These are phyloP conservation scores for Drosophila incognita DNA, from an alignment of 2,888 invertebrate genomes.

Conservation along the genomic window DNA sequence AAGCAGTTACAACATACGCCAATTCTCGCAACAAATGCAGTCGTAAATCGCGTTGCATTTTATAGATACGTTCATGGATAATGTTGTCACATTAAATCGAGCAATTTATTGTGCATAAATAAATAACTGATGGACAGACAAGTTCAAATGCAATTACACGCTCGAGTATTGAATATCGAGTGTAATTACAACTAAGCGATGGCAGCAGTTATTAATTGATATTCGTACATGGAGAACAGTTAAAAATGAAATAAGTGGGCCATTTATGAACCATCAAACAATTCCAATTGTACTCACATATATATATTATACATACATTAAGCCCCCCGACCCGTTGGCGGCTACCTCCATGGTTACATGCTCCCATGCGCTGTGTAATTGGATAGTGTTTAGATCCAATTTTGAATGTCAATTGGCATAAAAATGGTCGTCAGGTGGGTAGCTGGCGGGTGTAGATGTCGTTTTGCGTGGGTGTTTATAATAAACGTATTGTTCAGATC, in stretches of 20 bases:
- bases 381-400: constrained; percentile 60
- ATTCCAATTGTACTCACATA: constrained; percentile 16
- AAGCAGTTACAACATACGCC: constrained; percentile 1
- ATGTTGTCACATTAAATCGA: constrained; percentile 34
- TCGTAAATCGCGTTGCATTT: constrained; percentile 18
- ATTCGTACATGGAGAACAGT: constrained; percentile 46
- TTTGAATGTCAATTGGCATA: constrained; percentile 51
- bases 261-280: constrained; percentile 70
- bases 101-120: constrained; percentile 36
- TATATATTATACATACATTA: background rate
- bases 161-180: constrained; percentile 37
- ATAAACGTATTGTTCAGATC: constrained; percentile 70
- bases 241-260: constrained; percentile 65
- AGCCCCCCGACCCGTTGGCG: background rate
- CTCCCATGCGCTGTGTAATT: constrained; percentile 67
- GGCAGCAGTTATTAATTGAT: constrained; percentile 68
- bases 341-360: constrained; percentile 57
- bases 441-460: background rate
- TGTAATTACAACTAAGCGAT: constrained; percentile 65
- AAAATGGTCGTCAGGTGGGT: constrained; percentile 12
- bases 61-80: constrained; percentile 17
- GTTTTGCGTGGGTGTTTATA: constrained; percentile 44
- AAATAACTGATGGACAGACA: constrained; percentile 47
- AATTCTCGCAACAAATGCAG: constrained; percentile 3
- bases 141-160: constrained; percentile 26